A percentile compares a stretch with the other conserved stretches of the same genome.
Evolutionary conservation across 2,797 vertebrate species (phyloP).

Genomic region (Cirrhinus molitorella): DNA sequence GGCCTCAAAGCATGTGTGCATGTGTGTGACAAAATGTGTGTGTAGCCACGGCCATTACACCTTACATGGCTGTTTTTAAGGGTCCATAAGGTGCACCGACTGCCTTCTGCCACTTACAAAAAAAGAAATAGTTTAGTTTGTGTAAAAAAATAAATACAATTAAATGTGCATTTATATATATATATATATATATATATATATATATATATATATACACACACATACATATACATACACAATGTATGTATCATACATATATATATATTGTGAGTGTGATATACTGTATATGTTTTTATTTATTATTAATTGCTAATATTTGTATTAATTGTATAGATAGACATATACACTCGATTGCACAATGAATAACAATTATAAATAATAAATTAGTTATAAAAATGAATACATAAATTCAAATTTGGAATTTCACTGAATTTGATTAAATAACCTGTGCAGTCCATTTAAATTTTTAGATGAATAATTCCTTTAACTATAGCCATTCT

Average conservation of each 20-base stretch:
- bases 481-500: not conserved
- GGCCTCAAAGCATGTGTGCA: conserved; percentile 8
- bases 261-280: not conserved
- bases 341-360: not conserved
- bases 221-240: no score
- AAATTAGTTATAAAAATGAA: not conserved
- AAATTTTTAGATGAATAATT: not conserved
- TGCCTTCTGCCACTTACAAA: not conserved
- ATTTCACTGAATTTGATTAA: not conserved
- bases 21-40: not conserved
- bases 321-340: no score
- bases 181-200: no score
- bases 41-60: conserved; percentile 8
- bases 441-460: not conserved
- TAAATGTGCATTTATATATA: not conserved
- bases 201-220: no score
- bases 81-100: not conserved
- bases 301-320: no score
- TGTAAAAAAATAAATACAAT: not conserved
- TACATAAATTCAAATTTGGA: not conserved
- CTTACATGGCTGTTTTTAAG: conserved; percentile 25
- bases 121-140: not conserved
- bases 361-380: not conserved
- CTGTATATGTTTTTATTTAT: no score
- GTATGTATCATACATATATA: not conserved